Evolutionary conservation across 1,140 invertebrate species (phyloP), one percentile per base, ranked within the genome.

Genomic region (Calycopis cecrops): DNA sequence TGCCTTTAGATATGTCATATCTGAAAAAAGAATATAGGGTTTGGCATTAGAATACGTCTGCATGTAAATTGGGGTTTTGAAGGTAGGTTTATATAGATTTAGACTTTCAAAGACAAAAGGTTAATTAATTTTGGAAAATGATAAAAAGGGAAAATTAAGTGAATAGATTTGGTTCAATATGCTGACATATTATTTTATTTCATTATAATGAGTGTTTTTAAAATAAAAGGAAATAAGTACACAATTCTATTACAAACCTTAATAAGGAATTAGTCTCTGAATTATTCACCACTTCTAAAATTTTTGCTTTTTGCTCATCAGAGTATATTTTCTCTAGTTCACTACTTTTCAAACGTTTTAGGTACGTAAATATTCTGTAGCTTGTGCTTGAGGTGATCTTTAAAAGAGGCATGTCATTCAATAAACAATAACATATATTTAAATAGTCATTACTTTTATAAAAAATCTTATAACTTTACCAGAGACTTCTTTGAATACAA

Each of bases 1-100:
- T 77, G 12, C 62, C 49, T 67, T 86, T 86, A 1, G 73, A 65
- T 18, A 86, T 72, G 16, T 83, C 76, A 64, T 80, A 84, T 18
- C 83, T 86, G 60, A 35, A 73, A 71, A 35, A 37, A 42, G 21
- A 64, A 50, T 42, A 57, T 28, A 3, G 6, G n/a, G n/a, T n/a
- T n/a, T n/a, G n/a, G n/a, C n/a, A n/a, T n/a, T n/a, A n/a, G n/a
- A n/a, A n/a, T n/a, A n/a, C n/a, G n/a, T 28, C 21, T 28, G 21
- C 21, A 6, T 6, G 21, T 6, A 28, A 28, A 28, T 28, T 28
- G 6, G 21, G n/a, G n/a, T n/a, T n/a, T n/a, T n/a, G n/a, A n/a
- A n/a, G n/a, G n/a, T n/a, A n/a, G n/a, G n/a, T n/a, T n/a, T n/a
- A n/a, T n/a, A n/a, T n/a, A n/a, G n/a, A n/a, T n/a, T n/a, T n/a